Evolutionary conservation across 2,797 vertebrate species (phyloP).

Genomic region (Danio choprae): DNA sequence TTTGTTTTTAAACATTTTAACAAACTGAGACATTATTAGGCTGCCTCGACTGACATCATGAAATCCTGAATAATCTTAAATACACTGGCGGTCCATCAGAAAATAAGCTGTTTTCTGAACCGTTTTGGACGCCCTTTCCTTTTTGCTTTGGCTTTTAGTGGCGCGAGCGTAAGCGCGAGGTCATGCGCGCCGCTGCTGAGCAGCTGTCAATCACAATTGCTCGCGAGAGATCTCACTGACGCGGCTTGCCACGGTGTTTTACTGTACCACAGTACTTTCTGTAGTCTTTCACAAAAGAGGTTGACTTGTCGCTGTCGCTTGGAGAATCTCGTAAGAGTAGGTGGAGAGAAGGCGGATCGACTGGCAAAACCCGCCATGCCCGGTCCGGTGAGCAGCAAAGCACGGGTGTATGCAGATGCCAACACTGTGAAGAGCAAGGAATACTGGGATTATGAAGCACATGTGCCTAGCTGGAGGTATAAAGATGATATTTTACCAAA

Average conservation of each 20-base stretch:
- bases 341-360: slow-evolving; percentile 66
- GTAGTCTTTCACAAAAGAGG: slow-evolving; percentile 61
- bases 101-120: slow-evolving; percentile 71
- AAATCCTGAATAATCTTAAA: background rate
- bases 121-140: slow-evolving; percentile 71
- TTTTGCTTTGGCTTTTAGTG: slow-evolving; percentile 73
- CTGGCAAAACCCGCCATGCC: slow-evolving; percentile 88
- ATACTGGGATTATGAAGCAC: slow-evolving; percentile 97
- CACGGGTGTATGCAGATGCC: slow-evolving; percentile 96
- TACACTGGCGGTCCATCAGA: slow-evolving; percentile 59
- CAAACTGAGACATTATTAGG: background rate
- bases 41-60: background rate
- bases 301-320: slow-evolving; percentile 67
- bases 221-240: slow-evolving; percentile 59
- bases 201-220: slow-evolving; percentile 59
- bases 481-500: background rate
- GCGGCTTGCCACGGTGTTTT: slow-evolving; percentile 57
- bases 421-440: slow-evolving; percentile 97
- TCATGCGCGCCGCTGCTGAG: slow-evolving; percentile 57
- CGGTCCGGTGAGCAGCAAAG: slow-evolving; percentile 94
- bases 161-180: slow-evolving; percentile 64
- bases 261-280: background rate
- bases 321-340: slow-evolving; percentile 67
- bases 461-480: slow-evolving; percentile 90
- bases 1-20: background rate